Evolutionary conservation across 2,888 invertebrate species (phyloP).

Genomic region (Agrotis puta): DNA sequence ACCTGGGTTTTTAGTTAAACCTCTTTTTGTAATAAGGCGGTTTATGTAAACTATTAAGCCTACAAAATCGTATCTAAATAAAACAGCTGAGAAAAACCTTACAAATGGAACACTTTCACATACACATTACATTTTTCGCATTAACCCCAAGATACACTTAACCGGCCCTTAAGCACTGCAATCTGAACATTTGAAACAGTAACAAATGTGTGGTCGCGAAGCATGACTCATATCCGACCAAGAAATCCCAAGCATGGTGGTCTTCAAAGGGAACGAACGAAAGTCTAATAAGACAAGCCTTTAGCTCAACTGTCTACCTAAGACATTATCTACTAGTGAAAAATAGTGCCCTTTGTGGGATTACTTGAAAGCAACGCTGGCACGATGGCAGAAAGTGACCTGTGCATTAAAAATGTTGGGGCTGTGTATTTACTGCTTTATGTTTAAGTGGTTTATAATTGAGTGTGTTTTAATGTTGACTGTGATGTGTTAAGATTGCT

Average conservation of each 20-base stretch:
- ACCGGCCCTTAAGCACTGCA: slow-evolving; percentile 45
- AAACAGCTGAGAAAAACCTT: neutral
- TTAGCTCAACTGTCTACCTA: slow-evolving; percentile 82
- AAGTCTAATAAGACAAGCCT: slow-evolving; percentile 87
- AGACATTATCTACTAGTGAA: slow-evolving; percentile 86
- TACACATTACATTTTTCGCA: slow-evolving; percentile 21
- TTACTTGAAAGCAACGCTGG: slow-evolving; percentile 69
- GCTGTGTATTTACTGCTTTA: slow-evolving; percentile 17
- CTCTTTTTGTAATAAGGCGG: no score
- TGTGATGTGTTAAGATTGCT: slow-evolving; percentile 8
- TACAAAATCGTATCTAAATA: no score
- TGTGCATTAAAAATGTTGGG: slow-evolving; percentile 53
- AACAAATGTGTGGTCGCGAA: slow-evolving; percentile 81
- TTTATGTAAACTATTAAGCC: no score
- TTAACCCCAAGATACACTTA: slow-evolving; percentile 32
- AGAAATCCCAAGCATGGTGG: slow-evolving; percentile 84
- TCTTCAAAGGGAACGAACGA: slow-evolving; percentile 79
- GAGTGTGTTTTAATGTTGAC: slow-evolving; percentile 15
- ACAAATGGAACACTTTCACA: slow-evolving; percentile 6
- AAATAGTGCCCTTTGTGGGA: slow-evolving; percentile 85
- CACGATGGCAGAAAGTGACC: slow-evolving; percentile 65
- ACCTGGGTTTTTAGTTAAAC: no score
- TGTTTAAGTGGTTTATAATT: slow-evolving; percentile 49
- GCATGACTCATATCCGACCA: slow-evolving; percentile 82
- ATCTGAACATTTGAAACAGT: slow-evolving; percentile 79